Base-by-base conservation (phyloP, 2,888 invertebrate species). In the Mythimna impura region DNA sequence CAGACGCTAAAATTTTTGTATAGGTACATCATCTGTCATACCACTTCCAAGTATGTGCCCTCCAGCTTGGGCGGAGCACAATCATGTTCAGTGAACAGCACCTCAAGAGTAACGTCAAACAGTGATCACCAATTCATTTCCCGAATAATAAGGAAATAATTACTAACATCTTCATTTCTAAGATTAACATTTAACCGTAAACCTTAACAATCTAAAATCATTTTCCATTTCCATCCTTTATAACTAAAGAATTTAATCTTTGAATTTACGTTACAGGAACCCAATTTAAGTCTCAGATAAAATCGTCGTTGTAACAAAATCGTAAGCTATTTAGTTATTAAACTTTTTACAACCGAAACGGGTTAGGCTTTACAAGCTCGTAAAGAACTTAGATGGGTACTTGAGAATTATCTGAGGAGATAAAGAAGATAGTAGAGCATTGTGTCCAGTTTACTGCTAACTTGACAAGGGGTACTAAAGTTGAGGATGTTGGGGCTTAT, bases 341-440 rank as follows among this genome's bases (percentile, higher is more conserved):
- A 86, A 85, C 67, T 85, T 89, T 89, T 89, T 86, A 87, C 82
- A 82, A 71, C 80, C 72, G 12, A 86, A 87, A 86, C 82, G 89
- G 89, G 89, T 89, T 90, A 87, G 78, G 85, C 84, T 91, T 91
- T 91, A 92, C 90, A 90, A 83, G 88, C 86, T 84, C 77, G 83
- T 93, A 91, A 93, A 92, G 73, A 80, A 78, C 81, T 87, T 79
- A 84, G 87, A 91, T 87, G 87, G 83, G 84, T 85, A 89, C 89
- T 92, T 89, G 89, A 91, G 88, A 90, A 91, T 93, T 92, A 93
- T 93, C 93, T 92, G 54, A 71, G 63, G 62, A 90, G 90, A 93
- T 93, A 92, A 92, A 92, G 89, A 89, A 90, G 88, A 89, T 87
- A 86, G 88, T 87, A 58, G 5, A 85, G 87, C 86, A 89, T 90